Evolutionary conservation across 2,113 vertebrate genomes (phyloP).

Genomic region (Hippocampus barbouri): DNA sequence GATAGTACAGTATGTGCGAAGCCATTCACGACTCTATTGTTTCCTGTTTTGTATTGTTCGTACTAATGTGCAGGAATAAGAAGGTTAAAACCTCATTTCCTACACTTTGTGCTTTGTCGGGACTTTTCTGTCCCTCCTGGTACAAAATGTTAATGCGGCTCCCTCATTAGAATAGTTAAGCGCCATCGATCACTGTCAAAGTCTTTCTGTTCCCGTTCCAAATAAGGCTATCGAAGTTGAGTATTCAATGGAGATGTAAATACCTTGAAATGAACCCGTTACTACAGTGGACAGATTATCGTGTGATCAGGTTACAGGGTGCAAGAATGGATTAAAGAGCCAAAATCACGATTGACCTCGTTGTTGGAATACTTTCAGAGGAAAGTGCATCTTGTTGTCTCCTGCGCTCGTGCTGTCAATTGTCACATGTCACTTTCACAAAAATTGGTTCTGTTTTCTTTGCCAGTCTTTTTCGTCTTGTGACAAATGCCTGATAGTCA

Average conservation of each 20-base stretch:
- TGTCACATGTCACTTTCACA: conserved; percentile 20
- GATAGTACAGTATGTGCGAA: no score
- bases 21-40: not conserved
- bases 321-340: not conserved
- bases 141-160: no score
- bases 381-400: not conserved
- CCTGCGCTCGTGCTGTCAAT: not conserved
- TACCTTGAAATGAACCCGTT: no score
- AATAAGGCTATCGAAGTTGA: no score
- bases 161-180: no score
- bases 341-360: not conserved
- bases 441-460: conserved; percentile 21
- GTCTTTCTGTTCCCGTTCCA: no score
- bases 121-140: no score
- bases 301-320: no score
- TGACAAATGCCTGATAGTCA: conserved; percentile 25
- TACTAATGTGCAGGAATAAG: not conserved
- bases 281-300: no score
- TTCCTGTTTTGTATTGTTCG: conserved; percentile 19
- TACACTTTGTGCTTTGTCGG: no score
- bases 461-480: not conserved
- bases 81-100: not conserved
- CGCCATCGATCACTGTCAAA: no score
- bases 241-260: no score
- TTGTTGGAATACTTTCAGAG: not conserved